A percentile compares a stretch with the other conserved stretches of the same genome.
Conservation (phyloP, 2,888 invertebrate species). For the Cephus sareptanus region DNA sequence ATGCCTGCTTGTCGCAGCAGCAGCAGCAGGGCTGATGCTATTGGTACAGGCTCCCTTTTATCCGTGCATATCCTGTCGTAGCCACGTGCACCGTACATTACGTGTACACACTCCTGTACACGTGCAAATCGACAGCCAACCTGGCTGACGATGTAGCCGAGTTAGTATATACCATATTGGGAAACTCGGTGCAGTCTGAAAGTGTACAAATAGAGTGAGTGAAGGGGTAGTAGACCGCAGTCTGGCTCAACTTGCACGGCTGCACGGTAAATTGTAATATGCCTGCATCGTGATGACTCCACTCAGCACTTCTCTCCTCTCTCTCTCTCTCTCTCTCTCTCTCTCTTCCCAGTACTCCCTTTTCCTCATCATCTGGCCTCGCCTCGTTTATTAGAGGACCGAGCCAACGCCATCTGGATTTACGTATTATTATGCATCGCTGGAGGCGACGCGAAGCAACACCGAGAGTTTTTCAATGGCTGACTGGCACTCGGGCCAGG, state of each 20-base stretch:
- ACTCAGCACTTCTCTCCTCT: neutral
- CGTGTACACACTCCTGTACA: neutral
- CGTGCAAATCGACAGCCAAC: neutral
- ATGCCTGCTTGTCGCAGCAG: neutral
- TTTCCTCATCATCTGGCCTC: neutral
- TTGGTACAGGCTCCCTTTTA: neutral
- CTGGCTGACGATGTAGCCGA: neutral
- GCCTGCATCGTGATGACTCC: neutral
- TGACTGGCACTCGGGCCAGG: neutral
- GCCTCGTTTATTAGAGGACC: neutral
- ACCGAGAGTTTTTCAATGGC: neutral
- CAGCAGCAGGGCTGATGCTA: neutral
- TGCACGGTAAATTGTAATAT: slow-evolving; percentile 11
- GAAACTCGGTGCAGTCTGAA: slow-evolving; percentile 16
- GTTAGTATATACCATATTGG: slow-evolving; percentile 7
- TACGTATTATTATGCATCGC: neutral
- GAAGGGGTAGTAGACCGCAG: slow-evolving; percentile 27
- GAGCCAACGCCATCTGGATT: neutral
- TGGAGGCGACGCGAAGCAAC: neutral
- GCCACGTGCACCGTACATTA: neutral
- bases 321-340: neutral
- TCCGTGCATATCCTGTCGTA: neutral
- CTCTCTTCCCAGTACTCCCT: neutral
- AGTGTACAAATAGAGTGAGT: slow-evolving; percentile 34
- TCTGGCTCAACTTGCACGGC: slow-evolving; percentile 17